Evolutionary conservation across 2,888 invertebrate genomes (phyloP).

Genomic region (Sphaerophoria taeniata): DNA sequence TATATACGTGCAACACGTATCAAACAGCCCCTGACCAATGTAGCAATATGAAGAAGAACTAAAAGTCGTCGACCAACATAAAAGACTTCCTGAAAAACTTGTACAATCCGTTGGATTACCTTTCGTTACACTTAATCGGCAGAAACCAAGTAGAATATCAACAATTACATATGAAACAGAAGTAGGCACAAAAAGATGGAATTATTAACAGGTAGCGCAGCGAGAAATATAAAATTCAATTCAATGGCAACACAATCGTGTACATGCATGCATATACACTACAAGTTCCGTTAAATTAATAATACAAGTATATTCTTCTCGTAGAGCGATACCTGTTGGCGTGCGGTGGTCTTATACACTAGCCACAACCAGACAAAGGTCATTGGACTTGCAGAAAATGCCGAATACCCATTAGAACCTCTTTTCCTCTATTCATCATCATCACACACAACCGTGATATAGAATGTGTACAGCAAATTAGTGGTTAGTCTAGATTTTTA

Average conservation of each 20-base stretch:
- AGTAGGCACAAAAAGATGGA: not conserved
- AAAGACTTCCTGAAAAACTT: constrained; percentile 72
- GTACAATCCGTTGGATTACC: constrained; percentile 72
- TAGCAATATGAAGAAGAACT: constrained; percentile 18
- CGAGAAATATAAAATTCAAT: constrained; percentile 18
- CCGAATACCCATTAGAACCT: constrained; percentile 54
- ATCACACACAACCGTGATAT: not conserved
- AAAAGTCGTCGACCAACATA: constrained; percentile 31
- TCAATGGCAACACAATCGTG: constrained; percentile 26
- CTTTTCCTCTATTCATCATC: constrained; percentile 7
- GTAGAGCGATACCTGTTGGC: constrained; percentile 16
- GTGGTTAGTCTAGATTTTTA: constrained; percentile 44
- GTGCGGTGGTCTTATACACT: constrained; percentile 8
- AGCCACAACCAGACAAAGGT: constrained; percentile 48
- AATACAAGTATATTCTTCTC: constrained; percentile 49
- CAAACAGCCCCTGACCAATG: constrained; percentile 37
- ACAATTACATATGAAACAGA: constrained; percentile 17
- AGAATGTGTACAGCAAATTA: constrained; percentile 46
- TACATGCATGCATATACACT: constrained; percentile 6
- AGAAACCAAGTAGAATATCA: constrained; percentile 10
- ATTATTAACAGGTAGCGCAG: constrained; percentile 61
- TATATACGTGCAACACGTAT: constrained; percentile 49
- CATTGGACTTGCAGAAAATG: constrained; percentile 61
- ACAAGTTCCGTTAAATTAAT: constrained; percentile 72
- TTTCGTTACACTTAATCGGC: constrained; percentile 72